phyloP scores from a whole-genome alignment of 2,888 invertebrate genomes.

The Callosobruchus maculatus region DNA sequence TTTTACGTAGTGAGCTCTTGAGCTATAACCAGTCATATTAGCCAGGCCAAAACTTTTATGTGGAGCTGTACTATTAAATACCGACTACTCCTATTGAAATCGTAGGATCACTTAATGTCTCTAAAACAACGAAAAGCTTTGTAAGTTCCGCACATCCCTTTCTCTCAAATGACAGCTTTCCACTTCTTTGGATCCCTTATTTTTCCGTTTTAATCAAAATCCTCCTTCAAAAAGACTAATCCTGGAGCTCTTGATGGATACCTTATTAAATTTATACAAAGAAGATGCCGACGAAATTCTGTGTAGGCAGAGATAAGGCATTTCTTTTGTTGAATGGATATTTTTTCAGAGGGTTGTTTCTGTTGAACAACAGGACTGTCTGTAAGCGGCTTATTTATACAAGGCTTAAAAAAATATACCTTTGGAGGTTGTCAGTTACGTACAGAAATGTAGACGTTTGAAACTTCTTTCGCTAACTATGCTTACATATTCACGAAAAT shows the following conservation, averaged over 20 bases:
- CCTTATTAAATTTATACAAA: conserved; percentile 12
- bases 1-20: too few species aligned
- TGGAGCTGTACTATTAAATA: too few species aligned
- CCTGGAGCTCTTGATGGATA: conserved; percentile 4
- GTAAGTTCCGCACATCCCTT: neutral
- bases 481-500: too few species aligned
- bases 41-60: too few species aligned
- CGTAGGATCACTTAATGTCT: neutral
- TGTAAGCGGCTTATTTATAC: neutral
- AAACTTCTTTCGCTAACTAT: too few species aligned
- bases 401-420: too few species aligned
- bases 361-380: neutral
- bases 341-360: neutral
- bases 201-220: neutral
- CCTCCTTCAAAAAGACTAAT: neutral
- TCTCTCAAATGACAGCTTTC: neutral
- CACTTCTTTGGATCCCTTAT: neutral
- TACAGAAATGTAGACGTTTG: too few species aligned
- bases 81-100: too few species aligned
- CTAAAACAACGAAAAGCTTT: neutral
- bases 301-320: conserved; percentile 11
- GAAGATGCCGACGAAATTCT: conserved; percentile 7
- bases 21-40: too few species aligned
- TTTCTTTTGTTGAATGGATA: conserved; percentile 2
- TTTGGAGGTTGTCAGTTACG: too few species aligned